Conservation (phyloP, 2,888 invertebrate genomes). For the Fragum sueziense region DNA sequence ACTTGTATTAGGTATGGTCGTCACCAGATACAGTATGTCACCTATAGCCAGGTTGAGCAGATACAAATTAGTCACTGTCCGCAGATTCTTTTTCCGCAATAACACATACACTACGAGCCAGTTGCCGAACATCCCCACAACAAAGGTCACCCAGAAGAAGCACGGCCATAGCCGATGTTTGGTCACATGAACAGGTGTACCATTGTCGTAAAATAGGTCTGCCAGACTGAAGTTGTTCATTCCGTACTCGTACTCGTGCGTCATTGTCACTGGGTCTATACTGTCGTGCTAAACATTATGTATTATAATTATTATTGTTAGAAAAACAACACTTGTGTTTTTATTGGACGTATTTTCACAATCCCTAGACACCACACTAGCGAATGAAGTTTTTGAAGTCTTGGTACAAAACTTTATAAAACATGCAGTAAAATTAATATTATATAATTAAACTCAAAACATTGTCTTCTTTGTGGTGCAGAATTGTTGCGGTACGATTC, state of each 20-base stretch:
- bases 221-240: conserved; percentile 14
- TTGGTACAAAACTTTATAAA: too few species aligned
- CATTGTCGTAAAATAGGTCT: conserved; percentile 11
- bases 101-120: conserved; percentile 55
- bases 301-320: too few species aligned
- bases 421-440: too few species aligned
- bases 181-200: conserved; percentile 15
- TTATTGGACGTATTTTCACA: too few species aligned
- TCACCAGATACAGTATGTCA: conserved; percentile 54
- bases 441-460: too few species aligned
- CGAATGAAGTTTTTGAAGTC: too few species aligned
- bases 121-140: conserved; percentile 57
- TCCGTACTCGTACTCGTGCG: neutral
- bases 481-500: too few species aligned
- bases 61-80: conserved; percentile 60
- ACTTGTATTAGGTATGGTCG: conserved; percentile 53
- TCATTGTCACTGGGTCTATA: too few species aligned
- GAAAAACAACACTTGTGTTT: too few species aligned
- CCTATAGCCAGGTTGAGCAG: conserved; percentile 55
- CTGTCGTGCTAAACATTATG: too few species aligned
- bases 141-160: conserved; percentile 54
- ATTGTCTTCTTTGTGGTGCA: too few species aligned
- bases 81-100: conserved; percentile 45
- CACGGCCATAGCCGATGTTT: conserved; percentile 40
- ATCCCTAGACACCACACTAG: too few species aligned